A percentile compares a stretch with the other conserved stretches of the same genome.
Conservation (phyloP, 2,888 invertebrate species). For the Rhaphigaster nebulosa region DNA sequence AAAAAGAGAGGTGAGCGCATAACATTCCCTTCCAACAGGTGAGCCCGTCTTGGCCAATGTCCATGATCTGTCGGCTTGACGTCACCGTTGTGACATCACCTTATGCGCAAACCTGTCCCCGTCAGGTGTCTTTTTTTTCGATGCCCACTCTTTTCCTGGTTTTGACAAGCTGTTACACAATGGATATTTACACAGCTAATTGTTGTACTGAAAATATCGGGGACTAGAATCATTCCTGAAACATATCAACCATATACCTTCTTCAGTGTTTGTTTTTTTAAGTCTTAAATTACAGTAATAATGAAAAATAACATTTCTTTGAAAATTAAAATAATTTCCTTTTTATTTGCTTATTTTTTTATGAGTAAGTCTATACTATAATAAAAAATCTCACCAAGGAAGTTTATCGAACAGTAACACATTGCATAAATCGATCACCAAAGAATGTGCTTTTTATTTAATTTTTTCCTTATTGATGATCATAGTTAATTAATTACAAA, state of each 20-base stretch:
- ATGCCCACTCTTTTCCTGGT: conserved; percentile 18
- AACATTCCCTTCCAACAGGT: conserved; percentile 46
- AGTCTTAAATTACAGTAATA: too few species aligned
- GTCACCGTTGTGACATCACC: conserved; percentile 43
- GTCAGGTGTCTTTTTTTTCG: conserved; percentile 4
- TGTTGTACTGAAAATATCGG: not conserved
- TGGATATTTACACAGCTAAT: not conserved
- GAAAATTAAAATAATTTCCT: too few species aligned
- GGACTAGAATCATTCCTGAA: not conserved
- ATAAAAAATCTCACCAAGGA: too few species aligned
- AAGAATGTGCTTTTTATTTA: too few species aligned
- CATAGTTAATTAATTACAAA: too few species aligned
- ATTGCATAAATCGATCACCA: too few species aligned
- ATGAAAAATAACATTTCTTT: too few species aligned
- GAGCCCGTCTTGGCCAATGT: not conserved
- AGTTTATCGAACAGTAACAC: too few species aligned
- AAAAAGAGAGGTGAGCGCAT: conserved; percentile 52
- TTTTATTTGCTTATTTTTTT: too few species aligned
- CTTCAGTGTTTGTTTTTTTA: too few species aligned
- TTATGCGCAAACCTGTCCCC: not conserved
- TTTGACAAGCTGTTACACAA: conserved; percentile 18
- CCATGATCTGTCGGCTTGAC: not conserved
- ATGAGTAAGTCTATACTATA: too few species aligned
- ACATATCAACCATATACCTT: not conserved
- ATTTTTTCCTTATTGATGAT: too few species aligned